Percentiles rank a stretch among this genome's conserved stretches.
Evolutionary conservation across 2,797 vertebrate genomes (phyloP).

Genomic region (Anguilla pacifica): DNA sequence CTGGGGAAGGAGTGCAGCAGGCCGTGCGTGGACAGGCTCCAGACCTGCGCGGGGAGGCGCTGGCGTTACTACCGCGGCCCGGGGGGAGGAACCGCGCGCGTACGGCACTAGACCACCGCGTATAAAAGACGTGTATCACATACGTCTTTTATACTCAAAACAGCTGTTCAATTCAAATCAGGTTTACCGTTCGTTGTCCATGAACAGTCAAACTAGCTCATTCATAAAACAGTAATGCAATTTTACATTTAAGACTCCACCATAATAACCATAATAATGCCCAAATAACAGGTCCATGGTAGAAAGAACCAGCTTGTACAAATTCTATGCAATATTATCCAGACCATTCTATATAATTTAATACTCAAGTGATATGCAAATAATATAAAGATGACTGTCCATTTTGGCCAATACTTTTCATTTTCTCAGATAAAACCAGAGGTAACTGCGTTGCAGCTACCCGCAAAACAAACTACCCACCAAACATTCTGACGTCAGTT

Average conservation of each 20-base stretch:
- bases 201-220: too few relatives aligned
- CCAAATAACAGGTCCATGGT: neutral
- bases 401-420: neutral
- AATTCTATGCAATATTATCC: neutral
- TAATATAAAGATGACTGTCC: neutral
- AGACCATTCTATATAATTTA: too few relatives aligned
- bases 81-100: too few relatives aligned
- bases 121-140: too few relatives aligned
- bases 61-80: neutral
- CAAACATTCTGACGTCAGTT: too few relatives aligned
- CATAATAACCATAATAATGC: neutral
- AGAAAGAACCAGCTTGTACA: too few relatives aligned
- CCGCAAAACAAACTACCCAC: too few relatives aligned
- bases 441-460: neutral
- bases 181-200: too few relatives aligned
- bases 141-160: too few relatives aligned
- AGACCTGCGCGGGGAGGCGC: constrained; percentile 70
- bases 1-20: constrained; percentile 87
- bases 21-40: constrained; percentile 82
- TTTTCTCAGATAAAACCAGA: neutral
- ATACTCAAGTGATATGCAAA: too few relatives aligned
- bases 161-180: too few relatives aligned
- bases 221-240: neutral
- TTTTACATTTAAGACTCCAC: neutral
- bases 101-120: too few relatives aligned